Conservation (phyloP, 2,113 vertebrate species). For the Vimba vimba region DNA sequence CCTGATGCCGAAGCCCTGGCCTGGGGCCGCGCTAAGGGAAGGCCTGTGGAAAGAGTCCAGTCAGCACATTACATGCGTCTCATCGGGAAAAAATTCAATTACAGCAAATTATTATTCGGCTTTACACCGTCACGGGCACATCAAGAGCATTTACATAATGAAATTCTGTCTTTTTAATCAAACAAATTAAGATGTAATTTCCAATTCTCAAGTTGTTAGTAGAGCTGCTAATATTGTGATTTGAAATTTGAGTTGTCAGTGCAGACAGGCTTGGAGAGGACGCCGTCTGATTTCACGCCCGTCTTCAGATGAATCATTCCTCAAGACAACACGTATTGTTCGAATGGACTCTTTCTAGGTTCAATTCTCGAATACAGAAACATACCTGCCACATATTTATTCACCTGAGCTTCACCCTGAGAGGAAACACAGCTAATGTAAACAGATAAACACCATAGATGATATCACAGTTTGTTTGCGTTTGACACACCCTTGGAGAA, state of each 20-base stretch:
- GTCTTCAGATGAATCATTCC: conserved; percentile 8
- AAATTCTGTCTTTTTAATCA: conserved; percentile 59
- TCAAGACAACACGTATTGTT: conserved; percentile 35
- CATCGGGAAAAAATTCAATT: conserved; percentile 56
- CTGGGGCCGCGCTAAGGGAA: conserved; percentile 66
- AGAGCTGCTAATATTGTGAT: background rate
- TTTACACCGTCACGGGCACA: conserved; percentile 47
- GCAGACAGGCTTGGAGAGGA: background rate
- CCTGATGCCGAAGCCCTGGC: conserved; percentile 67
- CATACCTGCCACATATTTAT: background rate
- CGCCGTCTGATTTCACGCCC: background rate
- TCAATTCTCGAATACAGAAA: conserved; percentile 4
- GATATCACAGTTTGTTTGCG: conserved; percentile 44
- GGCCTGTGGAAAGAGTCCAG: conserved; percentile 70
- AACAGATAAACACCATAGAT: conserved; percentile 20
- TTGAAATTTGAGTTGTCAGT: background rate
- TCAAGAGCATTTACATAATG: conserved; percentile 57
- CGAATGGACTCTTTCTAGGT: conserved; percentile 49
- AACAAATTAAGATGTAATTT: conserved; percentile 42
- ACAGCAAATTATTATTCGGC: conserved; percentile 57
- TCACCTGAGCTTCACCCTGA: conserved; percentile 18
- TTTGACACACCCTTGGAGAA: background rate
- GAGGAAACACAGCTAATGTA: conserved; percentile 15
- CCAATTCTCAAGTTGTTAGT: conserved; percentile 10
- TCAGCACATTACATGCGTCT: conserved; percentile 63